Evolutionary conservation across 2,888 invertebrate species (phyloP).

Genomic region (Octodonta nipae): DNA sequence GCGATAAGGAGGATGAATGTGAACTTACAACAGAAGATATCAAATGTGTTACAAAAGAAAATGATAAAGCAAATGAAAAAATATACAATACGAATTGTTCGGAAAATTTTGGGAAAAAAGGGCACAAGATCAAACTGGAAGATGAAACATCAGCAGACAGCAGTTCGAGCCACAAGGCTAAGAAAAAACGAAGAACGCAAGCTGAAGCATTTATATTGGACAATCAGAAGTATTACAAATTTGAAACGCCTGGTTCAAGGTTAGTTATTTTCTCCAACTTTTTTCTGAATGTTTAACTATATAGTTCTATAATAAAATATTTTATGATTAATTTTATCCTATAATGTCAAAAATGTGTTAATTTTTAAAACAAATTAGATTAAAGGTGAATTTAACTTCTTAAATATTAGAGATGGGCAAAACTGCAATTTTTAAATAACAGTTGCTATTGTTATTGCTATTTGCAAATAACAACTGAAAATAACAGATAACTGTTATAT

Average conservation of each 20-base stretch:
- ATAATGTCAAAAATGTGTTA: no score
- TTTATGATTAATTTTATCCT: no score
- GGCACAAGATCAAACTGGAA: slow-evolving; percentile 22
- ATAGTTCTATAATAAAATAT: no score
- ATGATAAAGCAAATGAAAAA: slow-evolving; percentile 11
- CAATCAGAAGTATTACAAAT: slow-evolving; percentile 45
- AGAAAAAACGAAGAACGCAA: slow-evolving; percentile 39
- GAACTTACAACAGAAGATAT: slow-evolving; percentile 27
- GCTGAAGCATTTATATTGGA: slow-evolving; percentile 45
- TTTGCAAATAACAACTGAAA: no score
- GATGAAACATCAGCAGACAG: slow-evolving; percentile 29
- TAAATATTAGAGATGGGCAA: no score
- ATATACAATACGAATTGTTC: slow-evolving; percentile 2
- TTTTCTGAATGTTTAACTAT: slow-evolving; percentile 5
- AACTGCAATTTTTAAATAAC: no score
- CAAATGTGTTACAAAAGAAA: slow-evolving; percentile 6
- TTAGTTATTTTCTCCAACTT: no score
- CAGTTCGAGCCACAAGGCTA: slow-evolving; percentile 21
- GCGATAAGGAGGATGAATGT: slow-evolving; percentile 42
- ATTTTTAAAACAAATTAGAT: no score
- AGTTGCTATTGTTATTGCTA: no score
- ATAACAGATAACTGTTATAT: no score
- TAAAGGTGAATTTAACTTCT: no score
- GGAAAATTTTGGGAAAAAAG: no score
- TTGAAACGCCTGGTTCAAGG: slow-evolving; percentile 38